phyloP scores from a whole-genome alignment of 2,797 vertebrate species.

The Microchirus variegatus region DNA sequence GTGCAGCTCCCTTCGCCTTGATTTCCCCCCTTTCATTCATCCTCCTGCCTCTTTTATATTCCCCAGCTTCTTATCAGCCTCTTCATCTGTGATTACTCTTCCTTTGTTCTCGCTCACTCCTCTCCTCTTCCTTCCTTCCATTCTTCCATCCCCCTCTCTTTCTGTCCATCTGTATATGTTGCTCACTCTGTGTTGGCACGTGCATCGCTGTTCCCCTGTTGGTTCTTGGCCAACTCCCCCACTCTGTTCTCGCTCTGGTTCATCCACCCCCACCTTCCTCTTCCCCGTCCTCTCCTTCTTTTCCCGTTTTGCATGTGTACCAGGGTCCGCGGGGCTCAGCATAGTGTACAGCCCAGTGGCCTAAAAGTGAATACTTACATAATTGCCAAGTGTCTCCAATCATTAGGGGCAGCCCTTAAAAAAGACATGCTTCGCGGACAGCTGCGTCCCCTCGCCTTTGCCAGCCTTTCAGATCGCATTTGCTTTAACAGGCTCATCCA shows the following conservation, averaged over 20 bases:
- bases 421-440: conserved; percentile 84
- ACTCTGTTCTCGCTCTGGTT: conserved; percentile 55
- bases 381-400: conserved; percentile 87
- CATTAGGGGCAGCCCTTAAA: conserved; percentile 86
- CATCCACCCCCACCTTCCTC: conserved; percentile 47
- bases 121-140: conserved; percentile 25
- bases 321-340: conserved; percentile 73
- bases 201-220: conserved; percentile 58
- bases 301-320: conserved; percentile 73
- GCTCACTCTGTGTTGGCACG: conserved; percentile 56
- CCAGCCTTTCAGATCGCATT: conserved; percentile 85
- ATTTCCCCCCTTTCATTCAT: conserved; percentile 1
- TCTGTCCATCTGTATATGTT: conserved; percentile 54
- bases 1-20: no score
- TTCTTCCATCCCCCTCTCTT: conserved; percentile 52
- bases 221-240: conserved; percentile 65
- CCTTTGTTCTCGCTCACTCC: conserved; percentile 52
- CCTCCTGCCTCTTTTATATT: conserved; percentile 1
- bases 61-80: conserved; percentile 12
- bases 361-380: conserved; percentile 84
- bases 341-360: conserved; percentile 77
- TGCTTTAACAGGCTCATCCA: conserved; percentile 77
- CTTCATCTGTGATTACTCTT: conserved; percentile 42
- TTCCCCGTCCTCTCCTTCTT: conserved; percentile 41
- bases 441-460: conserved; percentile 84